A percentile compares a stretch with the other conserved stretches of the same genome.
These are phyloP conservation scores for Ophion obscuratus DNA, from an alignment of 2,888 invertebrate species.

Conservation along the genomic window DNA sequence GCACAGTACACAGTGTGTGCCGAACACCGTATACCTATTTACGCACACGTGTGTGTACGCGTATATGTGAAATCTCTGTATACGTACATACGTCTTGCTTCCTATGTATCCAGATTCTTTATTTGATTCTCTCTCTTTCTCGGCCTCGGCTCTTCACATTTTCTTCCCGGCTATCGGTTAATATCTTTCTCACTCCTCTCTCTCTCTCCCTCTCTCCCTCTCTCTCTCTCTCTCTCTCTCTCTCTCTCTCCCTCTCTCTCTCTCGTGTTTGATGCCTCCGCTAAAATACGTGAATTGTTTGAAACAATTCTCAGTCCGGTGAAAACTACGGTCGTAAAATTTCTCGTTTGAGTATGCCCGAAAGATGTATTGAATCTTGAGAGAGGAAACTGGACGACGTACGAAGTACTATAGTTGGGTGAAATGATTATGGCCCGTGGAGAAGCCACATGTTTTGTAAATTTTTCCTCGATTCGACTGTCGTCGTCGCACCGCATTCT, in stretches of 20 bases:
- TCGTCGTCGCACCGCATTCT: background rate
- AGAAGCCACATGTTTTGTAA: constrained; percentile 58
- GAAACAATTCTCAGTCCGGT: constrained; percentile 50
- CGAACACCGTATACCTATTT: constrained; percentile 46
- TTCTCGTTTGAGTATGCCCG: constrained; percentile 50
- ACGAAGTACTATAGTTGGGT: constrained; percentile 17
- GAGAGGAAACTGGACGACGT: constrained; percentile 30
- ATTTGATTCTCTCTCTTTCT: background rate
- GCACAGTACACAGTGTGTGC: constrained; percentile 67
- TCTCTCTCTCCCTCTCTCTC: background rate
- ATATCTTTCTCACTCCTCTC: constrained; percentile 43
- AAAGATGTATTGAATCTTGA: constrained; percentile 48
- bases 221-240: background rate
- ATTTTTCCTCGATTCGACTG: constrained; percentile 33
- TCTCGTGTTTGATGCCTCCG: constrained; percentile 22
- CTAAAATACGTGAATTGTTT: constrained; percentile 32
- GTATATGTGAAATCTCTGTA: background rate
- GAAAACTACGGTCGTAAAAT: constrained; percentile 61
- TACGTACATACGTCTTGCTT: background rate
- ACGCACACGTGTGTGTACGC: background rate
- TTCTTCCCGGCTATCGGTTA: constrained; percentile 36
- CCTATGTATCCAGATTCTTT: constrained; percentile 1
- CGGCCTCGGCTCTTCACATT: background rate
- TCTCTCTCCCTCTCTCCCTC: no score
- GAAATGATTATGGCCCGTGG: constrained; percentile 43